Conservation (phyloP, 2,888 invertebrate species). For the Xylocampa areola region DNA sequence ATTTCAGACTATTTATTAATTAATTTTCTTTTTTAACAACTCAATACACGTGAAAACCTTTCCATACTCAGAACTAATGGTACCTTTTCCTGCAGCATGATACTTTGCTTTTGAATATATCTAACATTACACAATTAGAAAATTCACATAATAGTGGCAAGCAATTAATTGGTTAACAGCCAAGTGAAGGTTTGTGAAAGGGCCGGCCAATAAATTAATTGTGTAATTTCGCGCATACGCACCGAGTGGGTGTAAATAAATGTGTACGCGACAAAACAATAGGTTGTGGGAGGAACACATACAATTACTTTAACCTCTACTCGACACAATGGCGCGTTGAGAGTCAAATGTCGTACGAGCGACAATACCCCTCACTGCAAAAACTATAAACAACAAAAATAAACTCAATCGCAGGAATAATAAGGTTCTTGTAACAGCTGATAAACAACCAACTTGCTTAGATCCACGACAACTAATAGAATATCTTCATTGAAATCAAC, state of each 20-base stretch:
- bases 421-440: constrained; percentile 56
- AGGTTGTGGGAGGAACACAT: constrained; percentile 75
- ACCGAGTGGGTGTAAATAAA: constrained; percentile 66
- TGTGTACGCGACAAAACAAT: constrained; percentile 72
- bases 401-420: constrained; percentile 53
- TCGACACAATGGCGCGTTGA: constrained; percentile 68
- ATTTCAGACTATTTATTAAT: no score
- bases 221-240: constrained; percentile 64
- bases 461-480: constrained; percentile 59
- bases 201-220: constrained; percentile 61
- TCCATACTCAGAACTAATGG: no score
- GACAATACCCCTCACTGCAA: constrained; percentile 32
- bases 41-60: no score
- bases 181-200: constrained; percentile 52
- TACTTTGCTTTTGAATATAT: background rate
- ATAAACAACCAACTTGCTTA: constrained; percentile 51
- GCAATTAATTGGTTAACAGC: constrained; percentile 43
- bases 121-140: constrained; percentile 25
- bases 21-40: no score
- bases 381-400: constrained; percentile 59
- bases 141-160: constrained; percentile 16
- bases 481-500: constrained; percentile 53
- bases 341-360: constrained; percentile 56
- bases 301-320: constrained; percentile 63
- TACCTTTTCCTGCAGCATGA: no score